Evolutionary conservation across 2,113 vertebrate genomes (phyloP), one percentile per base, ranked within the genome.

Genomic region (Stigmatopora nigra): DNA sequence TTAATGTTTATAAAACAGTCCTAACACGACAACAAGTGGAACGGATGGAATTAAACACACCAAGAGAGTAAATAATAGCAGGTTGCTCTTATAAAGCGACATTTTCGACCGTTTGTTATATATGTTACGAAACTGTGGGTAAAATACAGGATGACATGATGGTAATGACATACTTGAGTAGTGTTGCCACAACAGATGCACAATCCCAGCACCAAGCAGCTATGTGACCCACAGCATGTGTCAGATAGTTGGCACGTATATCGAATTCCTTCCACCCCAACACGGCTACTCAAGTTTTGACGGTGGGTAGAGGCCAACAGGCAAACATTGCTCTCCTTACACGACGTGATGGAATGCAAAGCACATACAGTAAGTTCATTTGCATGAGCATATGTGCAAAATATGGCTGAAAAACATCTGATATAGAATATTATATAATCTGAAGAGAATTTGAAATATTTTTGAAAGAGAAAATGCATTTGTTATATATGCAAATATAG

Each of bases 101-200:
- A 41, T 41, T 41, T 10, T 41, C 1, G 38, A 41, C 6, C 38
- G 38, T 41, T 41, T 41, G 9, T 41, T 41, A 10, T 8, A 41
- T 41, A 8, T 41, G 38, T 41, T 10, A 41, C 38, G 38, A 41
- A 41, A 41, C 6, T 41, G 38, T 41, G 38, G 38, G 6, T 41
- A 41, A 3, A 41, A 41, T 41, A 41, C 1, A 1, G 67, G 70
- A 76, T 76, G 70, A 73, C 61, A 57, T 75, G 78, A 55, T 22
- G 7, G 1, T 10, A 10, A 41, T 41, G 38, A 41, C 38, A 4
- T 12, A 53, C 51, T 12, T 51, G 51, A 45, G 57, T 65, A 67
- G 36, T 75, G 77, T 85, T 84, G 71, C 69, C 69, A 77, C 72
- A 82, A 74, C 70, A 77, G 59, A 22, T 25, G 60, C 57, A 41